Percentiles rank a stretch among this genome's conserved stretches.
phyloP scores from a whole-genome alignment of 1,140 invertebrate species.

The Wiebesia pumilae region DNA sequence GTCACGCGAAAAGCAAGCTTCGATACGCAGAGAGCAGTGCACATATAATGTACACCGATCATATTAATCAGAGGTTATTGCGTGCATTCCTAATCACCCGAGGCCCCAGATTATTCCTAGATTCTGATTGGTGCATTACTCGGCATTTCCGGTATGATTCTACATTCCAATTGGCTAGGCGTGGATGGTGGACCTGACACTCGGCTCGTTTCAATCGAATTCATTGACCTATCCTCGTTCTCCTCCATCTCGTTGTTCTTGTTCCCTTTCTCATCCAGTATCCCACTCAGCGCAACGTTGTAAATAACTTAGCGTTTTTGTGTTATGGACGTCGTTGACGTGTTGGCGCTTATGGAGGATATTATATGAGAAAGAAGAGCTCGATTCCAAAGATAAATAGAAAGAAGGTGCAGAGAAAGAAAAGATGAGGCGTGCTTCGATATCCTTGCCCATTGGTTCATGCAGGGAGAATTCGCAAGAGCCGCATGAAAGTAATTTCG shows the following conservation, averaged over 20 bases:
- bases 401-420: not conserved
- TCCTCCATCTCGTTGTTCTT: not conserved
- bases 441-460: not conserved
- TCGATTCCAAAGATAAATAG: not conserved
- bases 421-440: no score
- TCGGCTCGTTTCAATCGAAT: slow-evolving; percentile 57
- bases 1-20: not conserved
- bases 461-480: not conserved
- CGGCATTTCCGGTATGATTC: slow-evolving; percentile 76
- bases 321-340: not conserved
- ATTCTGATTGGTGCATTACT: slow-evolving; percentile 76
- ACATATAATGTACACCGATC: slow-evolving; percentile 70
- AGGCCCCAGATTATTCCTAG: slow-evolving; percentile 74
- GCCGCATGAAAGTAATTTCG: slow-evolving; percentile 68
- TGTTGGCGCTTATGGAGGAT: not conserved
- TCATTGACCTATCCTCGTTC: slow-evolving; percentile 11
- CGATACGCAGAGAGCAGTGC: not conserved
- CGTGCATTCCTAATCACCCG: slow-evolving; percentile 76
- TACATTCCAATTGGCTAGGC: slow-evolving; percentile 73
- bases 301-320: slow-evolving; percentile 27
- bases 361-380: not conserved
- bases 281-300: not conserved
- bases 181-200: not conserved
- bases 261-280: not conserved
- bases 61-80: slow-evolving; percentile 77